These are phyloP conservation scores for Neoarius graeffei DNA, from an alignment of 2,113 vertebrate genomes.

Conservation along the genomic window DNA sequence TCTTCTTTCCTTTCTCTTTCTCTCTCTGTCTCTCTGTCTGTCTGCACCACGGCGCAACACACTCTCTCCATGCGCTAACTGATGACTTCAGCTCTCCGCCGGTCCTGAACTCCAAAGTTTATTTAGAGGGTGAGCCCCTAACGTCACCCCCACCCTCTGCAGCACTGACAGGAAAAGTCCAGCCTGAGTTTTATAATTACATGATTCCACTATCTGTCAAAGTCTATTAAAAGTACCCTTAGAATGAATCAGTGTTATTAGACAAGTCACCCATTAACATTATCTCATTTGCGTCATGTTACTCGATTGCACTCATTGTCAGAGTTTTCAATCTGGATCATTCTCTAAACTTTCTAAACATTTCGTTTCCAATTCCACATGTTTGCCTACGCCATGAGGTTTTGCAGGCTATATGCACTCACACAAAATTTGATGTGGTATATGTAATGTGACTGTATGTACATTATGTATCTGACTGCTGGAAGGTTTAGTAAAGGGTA, in stretches of 20 bases:
- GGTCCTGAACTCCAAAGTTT: conserved; percentile 74
- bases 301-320: neutral
- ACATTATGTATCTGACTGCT: neutral
- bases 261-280: conserved; percentile 1
- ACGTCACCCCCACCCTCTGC: conserved; percentile 56
- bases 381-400: neutral
- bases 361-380: neutral
- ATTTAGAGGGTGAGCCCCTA: conserved; percentile 77
- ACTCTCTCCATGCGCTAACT: conserved; percentile 64
- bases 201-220: conserved; percentile 17
- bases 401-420: neutral
- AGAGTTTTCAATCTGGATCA: neutral
- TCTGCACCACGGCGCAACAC: conserved; percentile 63
- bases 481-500: neutral
- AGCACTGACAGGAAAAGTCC: conserved; percentile 31
- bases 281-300: neutral
- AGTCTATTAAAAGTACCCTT: neutral
- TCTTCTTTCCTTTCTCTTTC: conserved; percentile 57
- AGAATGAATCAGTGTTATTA: neutral
- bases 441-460: too few species aligned
- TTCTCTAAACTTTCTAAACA: neutral
- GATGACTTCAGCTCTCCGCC: conserved; percentile 74
- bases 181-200: conserved; percentile 27
- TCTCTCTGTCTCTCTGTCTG: conserved; percentile 50
- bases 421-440: neutral